Percentiles rank a stretch among this genome's conserved stretches.
Conservation (phyloP, 1,140 invertebrate genomes). For the Orius insidiosus region DNA sequence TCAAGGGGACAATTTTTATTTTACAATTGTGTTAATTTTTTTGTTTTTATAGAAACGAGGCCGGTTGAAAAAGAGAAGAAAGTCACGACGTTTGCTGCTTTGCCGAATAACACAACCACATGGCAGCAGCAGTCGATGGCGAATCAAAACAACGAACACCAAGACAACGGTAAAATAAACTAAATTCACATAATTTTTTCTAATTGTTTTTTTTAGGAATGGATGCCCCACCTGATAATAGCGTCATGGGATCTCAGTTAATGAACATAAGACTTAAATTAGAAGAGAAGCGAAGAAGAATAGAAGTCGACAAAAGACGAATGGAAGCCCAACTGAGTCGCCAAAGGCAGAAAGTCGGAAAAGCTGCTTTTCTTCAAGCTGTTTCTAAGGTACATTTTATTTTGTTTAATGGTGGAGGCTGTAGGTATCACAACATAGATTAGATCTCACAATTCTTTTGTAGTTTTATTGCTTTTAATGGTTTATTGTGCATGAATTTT, state of each 20-base stretch:
- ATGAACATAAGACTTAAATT: constrained; percentile 78
- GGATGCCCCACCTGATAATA: constrained; percentile 14
- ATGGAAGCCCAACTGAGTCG: constrained; percentile 75
- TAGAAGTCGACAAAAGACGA: constrained; percentile 74
- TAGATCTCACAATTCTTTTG: no score
- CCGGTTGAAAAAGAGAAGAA: constrained; percentile 28
- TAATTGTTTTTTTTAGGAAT: neutral
- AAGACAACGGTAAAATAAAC: constrained; percentile 13
- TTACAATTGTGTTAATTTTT: neutral
- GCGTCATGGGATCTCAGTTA: constrained; percentile 35
- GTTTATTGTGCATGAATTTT: no score
- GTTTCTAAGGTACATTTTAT: constrained; percentile 52
- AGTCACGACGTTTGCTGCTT: constrained; percentile 43
- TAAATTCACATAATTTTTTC: no score
- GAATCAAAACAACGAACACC: constrained; percentile 11
- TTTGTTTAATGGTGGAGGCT: neutral
- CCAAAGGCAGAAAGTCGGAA: constrained; percentile 77
- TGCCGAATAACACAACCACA: constrained; percentile 60
- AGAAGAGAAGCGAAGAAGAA: constrained; percentile 81
- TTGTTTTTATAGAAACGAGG: neutral
- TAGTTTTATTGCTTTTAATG: no score
- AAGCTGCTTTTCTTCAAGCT: constrained; percentile 81
- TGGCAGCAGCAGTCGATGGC: constrained; percentile 54
- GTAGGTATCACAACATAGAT: no score
- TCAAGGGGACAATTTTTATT: neutral